A percentile compares a stretch with the other conserved stretches of the same genome.
phyloP scores from a whole-genome alignment of 2,797 vertebrate species.

The Gobionotothen gibberifrons region DNA sequence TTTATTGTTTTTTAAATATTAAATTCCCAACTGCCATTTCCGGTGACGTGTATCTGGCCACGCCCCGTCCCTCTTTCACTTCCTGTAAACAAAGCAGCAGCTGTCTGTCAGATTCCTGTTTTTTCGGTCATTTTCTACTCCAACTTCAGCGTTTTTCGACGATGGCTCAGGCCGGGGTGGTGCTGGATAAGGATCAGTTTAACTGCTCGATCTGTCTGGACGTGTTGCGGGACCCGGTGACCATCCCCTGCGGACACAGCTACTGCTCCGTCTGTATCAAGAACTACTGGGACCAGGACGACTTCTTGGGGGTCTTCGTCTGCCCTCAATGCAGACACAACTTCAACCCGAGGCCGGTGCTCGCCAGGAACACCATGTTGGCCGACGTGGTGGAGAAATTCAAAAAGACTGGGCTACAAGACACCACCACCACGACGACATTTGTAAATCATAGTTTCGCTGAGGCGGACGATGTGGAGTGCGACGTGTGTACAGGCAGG shows the following conservation, averaged over 20 bases:
- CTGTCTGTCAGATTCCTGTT: conserved; percentile 5
- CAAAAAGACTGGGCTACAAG: conserved; percentile 65
- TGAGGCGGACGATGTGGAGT: conserved; percentile 75
- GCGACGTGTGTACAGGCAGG: conserved; percentile 88
- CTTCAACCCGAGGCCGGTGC: conserved; percentile 81
- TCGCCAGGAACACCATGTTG: conserved; percentile 83
- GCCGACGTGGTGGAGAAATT: conserved; percentile 84
- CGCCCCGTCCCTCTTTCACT: conserved; percentile 33
- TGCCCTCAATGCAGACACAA: conserved; percentile 84
- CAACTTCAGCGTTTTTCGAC: background rate
- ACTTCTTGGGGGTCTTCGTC: conserved; percentile 76
- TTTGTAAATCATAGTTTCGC: conserved; percentile 42
- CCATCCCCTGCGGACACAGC: conserved; percentile 85
- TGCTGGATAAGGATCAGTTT: conserved; percentile 84
- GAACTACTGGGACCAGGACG: conserved; percentile 86
- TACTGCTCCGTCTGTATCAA: conserved; percentile 83
- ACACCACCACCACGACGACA: background rate
- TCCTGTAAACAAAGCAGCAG: conserved; percentile 75
- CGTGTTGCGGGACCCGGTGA: conserved; percentile 79
- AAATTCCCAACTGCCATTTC: conserved; percentile 16
- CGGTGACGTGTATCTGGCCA: background rate
- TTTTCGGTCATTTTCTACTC: conserved; percentile 13
- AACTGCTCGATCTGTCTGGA: conserved; percentile 87
- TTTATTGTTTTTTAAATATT: background rate
- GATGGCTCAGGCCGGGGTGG: conserved; percentile 84